Conservation (phyloP, 2,888 invertebrate genomes). For the Xanthorhoe spadicearia region DNA sequence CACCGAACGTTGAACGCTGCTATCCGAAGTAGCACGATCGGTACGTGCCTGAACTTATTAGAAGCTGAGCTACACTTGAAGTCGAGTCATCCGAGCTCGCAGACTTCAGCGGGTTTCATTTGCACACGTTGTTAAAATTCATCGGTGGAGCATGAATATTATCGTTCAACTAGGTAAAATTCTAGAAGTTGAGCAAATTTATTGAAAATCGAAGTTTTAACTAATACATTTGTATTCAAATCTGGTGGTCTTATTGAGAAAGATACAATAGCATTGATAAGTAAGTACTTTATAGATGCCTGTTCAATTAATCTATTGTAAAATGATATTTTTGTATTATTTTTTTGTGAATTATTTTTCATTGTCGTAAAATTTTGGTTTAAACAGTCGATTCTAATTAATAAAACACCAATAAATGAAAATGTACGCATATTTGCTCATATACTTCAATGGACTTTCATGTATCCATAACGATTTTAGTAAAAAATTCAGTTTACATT, state of each 20-base stretch:
- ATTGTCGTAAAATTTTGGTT: background rate
- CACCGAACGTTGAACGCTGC: conserved; percentile 45
- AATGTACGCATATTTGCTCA: no score
- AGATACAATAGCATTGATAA: no score
- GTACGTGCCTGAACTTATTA: conserved; percentile 58
- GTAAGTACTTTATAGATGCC: no score
- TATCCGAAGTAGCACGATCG: conserved; percentile 44
- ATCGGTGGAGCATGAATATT: conserved; percentile 55
- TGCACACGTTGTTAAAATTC: conserved; percentile 60
- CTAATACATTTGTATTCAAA: background rate
- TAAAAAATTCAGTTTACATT: no score
- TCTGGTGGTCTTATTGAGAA: no score
- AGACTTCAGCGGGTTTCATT: conserved; percentile 50
- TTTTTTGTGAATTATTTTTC: background rate
- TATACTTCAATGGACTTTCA: no score
- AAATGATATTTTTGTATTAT: background rate
- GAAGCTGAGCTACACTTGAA: conserved; percentile 44
- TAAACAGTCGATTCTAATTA: background rate
- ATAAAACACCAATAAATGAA: no score
- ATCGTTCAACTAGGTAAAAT: conserved; percentile 39
- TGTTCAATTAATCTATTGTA: background rate
- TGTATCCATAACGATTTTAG: no score
- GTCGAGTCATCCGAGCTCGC: conserved; percentile 37
- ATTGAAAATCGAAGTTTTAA: background rate
- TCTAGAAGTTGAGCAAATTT: background rate